These are phyloP conservation scores for Druon quercuslanigerum DNA, from an alignment of 1,140 invertebrate species.

Conservation along the genomic window DNA sequence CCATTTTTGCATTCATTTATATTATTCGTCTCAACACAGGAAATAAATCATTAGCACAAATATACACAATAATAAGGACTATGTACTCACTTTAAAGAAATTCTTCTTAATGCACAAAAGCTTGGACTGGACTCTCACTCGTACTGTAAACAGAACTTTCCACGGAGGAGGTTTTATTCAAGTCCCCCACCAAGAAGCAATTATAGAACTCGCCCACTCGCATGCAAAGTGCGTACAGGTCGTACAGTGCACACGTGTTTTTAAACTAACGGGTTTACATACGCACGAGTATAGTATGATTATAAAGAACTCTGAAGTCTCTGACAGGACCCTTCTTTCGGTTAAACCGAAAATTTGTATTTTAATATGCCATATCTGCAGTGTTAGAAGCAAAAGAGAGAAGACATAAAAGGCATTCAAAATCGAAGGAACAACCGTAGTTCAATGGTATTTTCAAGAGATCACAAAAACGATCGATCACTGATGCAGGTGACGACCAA, in stretches of 20 bases:
- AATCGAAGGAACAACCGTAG: too few species aligned
- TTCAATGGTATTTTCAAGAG: too few species aligned
- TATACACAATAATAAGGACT: background rate
- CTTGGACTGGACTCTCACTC: conserved; percentile 12
- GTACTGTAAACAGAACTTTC: conserved; percentile 55
- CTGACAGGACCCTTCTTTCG: too few species aligned
- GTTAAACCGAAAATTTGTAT: too few species aligned
- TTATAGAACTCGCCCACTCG: conserved; percentile 41
- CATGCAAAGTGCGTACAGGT: background rate
- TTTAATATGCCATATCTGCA: too few species aligned
- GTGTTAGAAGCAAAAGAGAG: too few species aligned
- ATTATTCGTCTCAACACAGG: background rate
- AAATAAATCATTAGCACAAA: background rate
- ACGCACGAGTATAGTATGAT: too few species aligned
- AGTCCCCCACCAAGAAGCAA: conserved; percentile 49
- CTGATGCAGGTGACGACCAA: too few species aligned
- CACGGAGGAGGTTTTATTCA: conserved; percentile 52
- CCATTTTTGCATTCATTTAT: background rate
- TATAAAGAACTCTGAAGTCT: too few species aligned
- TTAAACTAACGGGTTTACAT: background rate
- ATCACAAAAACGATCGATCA: too few species aligned
- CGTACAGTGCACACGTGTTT: background rate
- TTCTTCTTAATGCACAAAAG: conserved; percentile 35
- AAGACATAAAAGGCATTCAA: too few species aligned
- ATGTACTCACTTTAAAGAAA: conserved; percentile 47